Evolutionary conservation across 2,797 vertebrate species (phyloP).

Genomic region (Danionella dracula): DNA sequence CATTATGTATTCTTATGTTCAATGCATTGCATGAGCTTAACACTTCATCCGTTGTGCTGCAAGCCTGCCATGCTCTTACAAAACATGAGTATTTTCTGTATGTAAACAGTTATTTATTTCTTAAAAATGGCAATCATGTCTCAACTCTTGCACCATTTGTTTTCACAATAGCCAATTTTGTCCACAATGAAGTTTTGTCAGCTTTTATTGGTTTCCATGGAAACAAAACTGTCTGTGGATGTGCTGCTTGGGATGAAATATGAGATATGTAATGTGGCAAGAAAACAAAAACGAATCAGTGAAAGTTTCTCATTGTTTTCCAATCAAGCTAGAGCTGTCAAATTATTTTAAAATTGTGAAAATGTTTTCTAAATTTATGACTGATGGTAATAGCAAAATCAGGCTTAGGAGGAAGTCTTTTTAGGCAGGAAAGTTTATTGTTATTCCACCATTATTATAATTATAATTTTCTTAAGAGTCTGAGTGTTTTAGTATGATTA

Average conservation of each 20-base stretch:
- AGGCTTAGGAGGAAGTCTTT: neutral
- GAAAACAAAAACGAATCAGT: slow-evolving; percentile 4
- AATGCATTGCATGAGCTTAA: no score
- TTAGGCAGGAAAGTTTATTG: no score
- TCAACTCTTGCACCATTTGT: neutral
- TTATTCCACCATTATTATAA: no score
- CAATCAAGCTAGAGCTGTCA: neutral
- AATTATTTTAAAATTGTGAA: neutral
- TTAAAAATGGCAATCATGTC: neutral
- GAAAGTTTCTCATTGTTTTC: neutral
- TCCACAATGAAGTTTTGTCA: neutral
- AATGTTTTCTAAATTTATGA: neutral
- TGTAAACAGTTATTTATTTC: neutral
- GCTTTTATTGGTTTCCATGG: neutral
- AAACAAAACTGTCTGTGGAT: slow-evolving; percentile 4
- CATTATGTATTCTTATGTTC: no score
- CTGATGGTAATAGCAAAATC: neutral
- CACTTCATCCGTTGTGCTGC: no score
- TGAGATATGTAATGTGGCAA: slow-evolving; percentile 2
- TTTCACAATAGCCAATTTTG: neutral
- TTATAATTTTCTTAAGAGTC: no score
- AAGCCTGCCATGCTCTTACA: neutral
- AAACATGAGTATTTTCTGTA: neutral
- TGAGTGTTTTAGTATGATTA: neutral
- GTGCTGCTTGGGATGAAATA: neutral